Base-by-base conservation (phyloP, 1,140 invertebrate species). In the Drosophila subobscura region DNA sequence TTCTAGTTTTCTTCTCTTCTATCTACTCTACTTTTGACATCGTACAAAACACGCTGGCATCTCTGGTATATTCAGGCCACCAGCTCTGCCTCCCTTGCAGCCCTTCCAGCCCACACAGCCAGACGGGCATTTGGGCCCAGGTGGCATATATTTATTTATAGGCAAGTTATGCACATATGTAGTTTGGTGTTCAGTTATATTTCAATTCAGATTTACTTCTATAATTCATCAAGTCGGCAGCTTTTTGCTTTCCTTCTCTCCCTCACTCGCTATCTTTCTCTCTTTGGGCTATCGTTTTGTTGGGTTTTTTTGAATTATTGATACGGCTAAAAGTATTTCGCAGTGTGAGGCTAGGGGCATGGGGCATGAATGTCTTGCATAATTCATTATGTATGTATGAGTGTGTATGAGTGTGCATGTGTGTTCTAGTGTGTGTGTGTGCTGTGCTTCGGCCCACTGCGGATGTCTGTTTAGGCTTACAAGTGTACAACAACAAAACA, bases 201-300 rank as follows among this genome's bases (percentile, higher is more conserved):
- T 77, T 88, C 81, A 83, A 86, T 88, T 86, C 81, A 65, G 84
- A 78, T 88, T 88, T 72, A 78, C 70, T 88, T 88, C 78, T 72
- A 86, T 86, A 86, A 88, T 86, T 86, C 81, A 86, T 86, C 81
- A 86, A 78, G 65, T 75, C 65, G 78, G 71, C 60, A 78, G 65
- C 53, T 56, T 73, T 37, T 51, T 40, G n/a, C 27, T 46, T 37
- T 27, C 41, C 29, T 50, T 8, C 16, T 46, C 40, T 29, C 50
- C 16, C 22, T 40, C 20, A n/a, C 10, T 44, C 23, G 7, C 4
- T 50, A n/a, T 42, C 25, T 25, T 10, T 20, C 8, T 33, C 12
- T 33, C 10, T 27, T 33, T 50, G 16, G 56, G 46, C 45, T 7
- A 27, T 59, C 57, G 58, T 72, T 73, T 75, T 63, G 66, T 68